phyloP scores from a whole-genome alignment of 2,113 vertebrate genomes.

The Ondatra zibethicus region DNA sequence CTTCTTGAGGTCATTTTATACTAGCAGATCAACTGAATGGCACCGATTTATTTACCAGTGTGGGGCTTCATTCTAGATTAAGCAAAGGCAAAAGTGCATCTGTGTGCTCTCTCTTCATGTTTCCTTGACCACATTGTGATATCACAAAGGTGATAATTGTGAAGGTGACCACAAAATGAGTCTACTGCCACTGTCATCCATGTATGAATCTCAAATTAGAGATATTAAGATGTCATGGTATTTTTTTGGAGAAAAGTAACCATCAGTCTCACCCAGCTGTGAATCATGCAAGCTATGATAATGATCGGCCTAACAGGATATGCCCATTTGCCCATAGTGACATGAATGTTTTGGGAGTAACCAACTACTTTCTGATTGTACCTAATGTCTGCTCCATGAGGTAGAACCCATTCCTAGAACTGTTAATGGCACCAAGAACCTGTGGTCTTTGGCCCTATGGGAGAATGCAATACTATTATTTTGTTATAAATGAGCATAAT shows the following conservation, averaged over 20 bases:
- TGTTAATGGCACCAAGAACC: not conserved
- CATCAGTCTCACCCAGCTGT: not conserved
- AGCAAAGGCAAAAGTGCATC: not conserved
- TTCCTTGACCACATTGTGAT: not conserved
- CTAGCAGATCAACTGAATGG: not conserved
- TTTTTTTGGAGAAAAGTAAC: not conserved
- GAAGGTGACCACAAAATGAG: not conserved
- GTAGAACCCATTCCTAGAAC: not conserved
- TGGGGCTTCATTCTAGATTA: not conserved
- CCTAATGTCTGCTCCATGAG: not conserved
- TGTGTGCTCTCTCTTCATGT: not conserved
- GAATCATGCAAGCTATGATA: not conserved
- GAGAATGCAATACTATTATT: not conserved
- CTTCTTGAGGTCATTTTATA: conserved; percentile 19
- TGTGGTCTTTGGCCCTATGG: not conserved
- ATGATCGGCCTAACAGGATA: not conserved
- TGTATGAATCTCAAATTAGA: not conserved
- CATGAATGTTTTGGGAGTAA: not conserved
- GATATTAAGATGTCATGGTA: not conserved
- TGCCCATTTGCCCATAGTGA: not conserved
- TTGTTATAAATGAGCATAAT: not conserved
- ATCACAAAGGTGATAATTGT: not conserved
- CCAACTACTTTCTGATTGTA: not conserved
- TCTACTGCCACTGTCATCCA: not conserved
- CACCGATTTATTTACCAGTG: not conserved